Conservation (phyloP, 2,113 vertebrate species). For the Coreoperca whiteheadi region DNA sequence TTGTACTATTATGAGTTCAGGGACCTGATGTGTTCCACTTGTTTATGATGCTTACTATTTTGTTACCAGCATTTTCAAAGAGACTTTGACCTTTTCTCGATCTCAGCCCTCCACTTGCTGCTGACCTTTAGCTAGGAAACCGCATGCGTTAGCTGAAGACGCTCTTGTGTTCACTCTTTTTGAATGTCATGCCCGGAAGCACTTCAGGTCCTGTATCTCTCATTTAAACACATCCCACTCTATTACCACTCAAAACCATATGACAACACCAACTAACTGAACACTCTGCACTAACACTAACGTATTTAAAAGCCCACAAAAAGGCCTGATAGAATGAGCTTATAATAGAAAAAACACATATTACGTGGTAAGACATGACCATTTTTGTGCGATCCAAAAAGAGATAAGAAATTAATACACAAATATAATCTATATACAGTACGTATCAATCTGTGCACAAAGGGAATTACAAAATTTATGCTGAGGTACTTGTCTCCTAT, state of each 20-base stretch:
- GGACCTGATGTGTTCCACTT: constrained; percentile 31
- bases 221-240: constrained; percentile 35
- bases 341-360: neutral
- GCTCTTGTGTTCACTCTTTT: constrained; percentile 40
- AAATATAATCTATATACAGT: neutral
- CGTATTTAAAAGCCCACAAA: constrained; percentile 25
- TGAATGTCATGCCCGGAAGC: constrained; percentile 60
- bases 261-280: constrained; percentile 7
- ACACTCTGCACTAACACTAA: neutral
- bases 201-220: constrained; percentile 39
- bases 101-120: constrained; percentile 52
- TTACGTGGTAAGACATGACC: neutral
- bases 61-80: constrained; percentile 57
- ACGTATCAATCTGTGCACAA: neutral
- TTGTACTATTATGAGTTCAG: constrained; percentile 4
- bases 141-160: constrained; percentile 46
- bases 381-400: neutral
- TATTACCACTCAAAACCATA: constrained; percentile 35
- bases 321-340: constrained; percentile 18
- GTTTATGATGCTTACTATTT: constrained; percentile 43
- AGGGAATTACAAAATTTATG: neutral
- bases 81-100: constrained; percentile 72
- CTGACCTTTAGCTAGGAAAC: constrained; percentile 74
- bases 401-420: neutral
- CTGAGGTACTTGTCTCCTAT: neutral